Percentiles rank a stretch among this genome's conserved stretches.
Conservation (phyloP, 1,140 invertebrate genomes). For the Wasmannia auropunctata region DNA sequence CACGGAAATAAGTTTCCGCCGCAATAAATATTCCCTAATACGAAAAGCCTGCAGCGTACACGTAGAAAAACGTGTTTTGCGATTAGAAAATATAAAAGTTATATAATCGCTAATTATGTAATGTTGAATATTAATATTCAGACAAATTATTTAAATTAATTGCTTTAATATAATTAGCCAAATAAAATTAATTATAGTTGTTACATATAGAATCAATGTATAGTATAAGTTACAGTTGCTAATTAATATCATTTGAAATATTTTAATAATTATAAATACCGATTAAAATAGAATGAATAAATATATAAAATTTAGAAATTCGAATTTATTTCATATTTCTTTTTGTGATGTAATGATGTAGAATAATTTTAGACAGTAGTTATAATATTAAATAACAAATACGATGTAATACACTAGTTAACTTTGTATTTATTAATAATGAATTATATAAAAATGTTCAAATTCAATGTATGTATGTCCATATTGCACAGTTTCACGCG, state of each 20-base stretch:
- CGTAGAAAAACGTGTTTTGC: background rate
- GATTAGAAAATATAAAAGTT: background rate
- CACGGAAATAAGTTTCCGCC: conserved; percentile 33
- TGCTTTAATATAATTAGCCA: background rate
- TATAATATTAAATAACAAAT: too few species aligned
- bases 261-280: background rate
- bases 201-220: background rate
- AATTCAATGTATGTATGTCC: background rate
- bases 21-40: conserved; percentile 16
- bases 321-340: too few species aligned
- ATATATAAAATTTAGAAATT: too few species aligned
- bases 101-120: conserved; percentile 2
- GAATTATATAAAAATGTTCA: too few species aligned
- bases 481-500: conserved; percentile 2
- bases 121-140: background rate
- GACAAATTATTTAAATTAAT: background rate
- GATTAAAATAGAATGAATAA: too few species aligned
- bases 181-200: too few species aligned
- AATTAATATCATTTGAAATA: background rate
- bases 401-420: background rate
- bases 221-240: background rate
- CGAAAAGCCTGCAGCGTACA: background rate
- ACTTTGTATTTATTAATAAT: background rate
- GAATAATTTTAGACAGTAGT: too few species aligned
- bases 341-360: too few species aligned